Percentiles rank a stretch among this genome's conserved stretches.
These are phyloP conservation scores for Timema podura DNA, from an alignment of 2,888 invertebrate genomes.

Conservation along the genomic window DNA sequence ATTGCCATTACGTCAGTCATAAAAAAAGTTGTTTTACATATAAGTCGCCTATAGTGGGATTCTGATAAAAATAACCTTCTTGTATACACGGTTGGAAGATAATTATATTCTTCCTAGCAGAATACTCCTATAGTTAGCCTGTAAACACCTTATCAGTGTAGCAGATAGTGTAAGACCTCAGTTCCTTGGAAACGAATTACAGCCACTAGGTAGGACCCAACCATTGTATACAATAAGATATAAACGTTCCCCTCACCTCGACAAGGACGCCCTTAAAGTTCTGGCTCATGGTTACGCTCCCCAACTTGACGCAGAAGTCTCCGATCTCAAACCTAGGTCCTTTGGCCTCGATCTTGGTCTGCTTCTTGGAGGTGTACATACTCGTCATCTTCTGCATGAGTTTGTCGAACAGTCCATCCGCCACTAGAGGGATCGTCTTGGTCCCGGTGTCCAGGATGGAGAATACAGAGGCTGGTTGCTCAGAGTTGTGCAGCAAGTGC, in stretches of 20 bases:
- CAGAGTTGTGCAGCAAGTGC: conserved; percentile 92
- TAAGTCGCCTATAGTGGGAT: too few relatives aligned
- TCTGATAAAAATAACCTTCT: too few relatives aligned
- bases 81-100: too few relatives aligned
- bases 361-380: conserved; percentile 86
- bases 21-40: too few relatives aligned
- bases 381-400: conserved; percentile 85
- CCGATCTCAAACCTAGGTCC: conserved; percentile 83
- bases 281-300: conserved; percentile 87
- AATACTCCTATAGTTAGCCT: too few relatives aligned
- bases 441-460: conserved; percentile 83
- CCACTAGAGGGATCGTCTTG: conserved; percentile 81
- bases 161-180: too few relatives aligned
- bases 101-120: too few relatives aligned
- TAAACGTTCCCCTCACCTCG: conserved; percentile 57
- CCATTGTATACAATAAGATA: too few relatives aligned
- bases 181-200: too few relatives aligned
- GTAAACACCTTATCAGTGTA: too few relatives aligned
- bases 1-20: too few relatives aligned
- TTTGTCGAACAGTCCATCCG: conserved; percentile 86
- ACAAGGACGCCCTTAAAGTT: conserved; percentile 90
- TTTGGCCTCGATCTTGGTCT: conserved; percentile 83
- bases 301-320: conserved; percentile 91
- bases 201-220: too few relatives aligned
- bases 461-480: conserved; percentile 92